phyloP scores from a whole-genome alignment of 2,888 invertebrate species.

The Cantharis flavilabris region DNA sequence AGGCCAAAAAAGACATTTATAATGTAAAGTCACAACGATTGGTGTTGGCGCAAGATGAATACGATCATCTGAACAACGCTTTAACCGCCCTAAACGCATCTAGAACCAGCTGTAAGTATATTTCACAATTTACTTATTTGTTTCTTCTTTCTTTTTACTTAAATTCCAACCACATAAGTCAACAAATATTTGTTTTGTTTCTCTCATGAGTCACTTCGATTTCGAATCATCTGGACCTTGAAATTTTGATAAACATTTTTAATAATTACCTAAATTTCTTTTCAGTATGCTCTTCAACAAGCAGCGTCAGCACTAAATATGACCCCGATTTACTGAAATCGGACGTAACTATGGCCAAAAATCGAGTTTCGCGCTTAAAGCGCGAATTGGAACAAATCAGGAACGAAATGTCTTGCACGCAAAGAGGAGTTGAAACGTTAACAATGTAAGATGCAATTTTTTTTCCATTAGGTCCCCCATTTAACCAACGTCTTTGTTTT shows the following conservation, averaged over 20 bases:
- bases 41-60: conserved; percentile 93
- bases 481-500: conserved; percentile 41
- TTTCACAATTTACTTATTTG: background rate
- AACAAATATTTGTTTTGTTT: background rate
- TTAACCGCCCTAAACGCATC: conserved; percentile 84
- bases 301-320: conserved; percentile 88
- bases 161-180: background rate
- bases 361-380: conserved; percentile 84
- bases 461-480: background rate
- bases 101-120: conserved; percentile 85
- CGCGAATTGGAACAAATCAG: conserved; percentile 90
- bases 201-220: background rate
- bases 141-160: background rate
- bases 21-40: conserved; percentile 94
- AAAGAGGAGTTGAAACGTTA: conserved; percentile 90
- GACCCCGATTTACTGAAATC: conserved; percentile 92
- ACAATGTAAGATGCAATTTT: conserved; percentile 70
- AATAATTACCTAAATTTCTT: conserved; percentile 30
- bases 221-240: background rate
- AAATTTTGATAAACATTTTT: background rate
- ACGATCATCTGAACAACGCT: conserved; percentile 88
- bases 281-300: conserved; percentile 85
- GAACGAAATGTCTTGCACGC: conserved; percentile 89
- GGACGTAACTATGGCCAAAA: conserved; percentile 88
- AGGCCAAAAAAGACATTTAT: conserved; percentile 97